These are phyloP conservation scores for Trachelus stipa DNA, from an alignment of 2,888 invertebrate species.

Conservation along the genomic window DNA sequence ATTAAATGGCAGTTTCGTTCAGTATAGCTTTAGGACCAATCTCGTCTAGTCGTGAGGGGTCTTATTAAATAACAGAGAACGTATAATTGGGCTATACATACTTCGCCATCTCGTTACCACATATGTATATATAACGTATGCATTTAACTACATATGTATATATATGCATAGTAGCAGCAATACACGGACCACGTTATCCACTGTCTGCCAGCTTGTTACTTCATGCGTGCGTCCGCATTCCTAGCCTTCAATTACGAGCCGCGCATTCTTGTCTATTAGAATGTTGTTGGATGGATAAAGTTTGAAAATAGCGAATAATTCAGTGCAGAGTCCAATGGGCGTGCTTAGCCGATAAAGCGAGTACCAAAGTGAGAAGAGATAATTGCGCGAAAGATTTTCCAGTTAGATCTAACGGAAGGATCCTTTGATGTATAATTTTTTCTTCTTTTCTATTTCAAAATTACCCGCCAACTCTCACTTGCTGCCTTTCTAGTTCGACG, in stretches of 20 bases:
- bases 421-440: neutral
- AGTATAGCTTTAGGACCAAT: neutral
- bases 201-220: conserved; percentile 1
- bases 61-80: neutral
- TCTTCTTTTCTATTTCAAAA: neutral
- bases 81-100: neutral
- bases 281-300: conserved; percentile 35
- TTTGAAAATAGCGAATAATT: conserved; percentile 25
- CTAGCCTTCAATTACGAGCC: conserved; percentile 50
- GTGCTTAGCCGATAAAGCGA: neutral
- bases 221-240: conserved; percentile 51
- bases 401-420: neutral
- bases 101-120: neutral
- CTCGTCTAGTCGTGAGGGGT: conserved; percentile 1
- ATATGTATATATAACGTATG: neutral
- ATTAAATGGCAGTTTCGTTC: conserved; percentile 38
- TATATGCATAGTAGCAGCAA: neutral
- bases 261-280: conserved; percentile 44
- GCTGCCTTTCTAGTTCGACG: neutral
- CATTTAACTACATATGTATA: too few relatives aligned
- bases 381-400: neutral
- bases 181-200: neutral
- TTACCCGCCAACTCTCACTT: neutral
- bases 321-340: neutral
- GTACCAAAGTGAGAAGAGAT: neutral